Evolutionary conservation across 2,113 vertebrate species (phyloP), one percentile per base, ranked within the genome.

Genomic region (Vulpes vulpes): DNA sequence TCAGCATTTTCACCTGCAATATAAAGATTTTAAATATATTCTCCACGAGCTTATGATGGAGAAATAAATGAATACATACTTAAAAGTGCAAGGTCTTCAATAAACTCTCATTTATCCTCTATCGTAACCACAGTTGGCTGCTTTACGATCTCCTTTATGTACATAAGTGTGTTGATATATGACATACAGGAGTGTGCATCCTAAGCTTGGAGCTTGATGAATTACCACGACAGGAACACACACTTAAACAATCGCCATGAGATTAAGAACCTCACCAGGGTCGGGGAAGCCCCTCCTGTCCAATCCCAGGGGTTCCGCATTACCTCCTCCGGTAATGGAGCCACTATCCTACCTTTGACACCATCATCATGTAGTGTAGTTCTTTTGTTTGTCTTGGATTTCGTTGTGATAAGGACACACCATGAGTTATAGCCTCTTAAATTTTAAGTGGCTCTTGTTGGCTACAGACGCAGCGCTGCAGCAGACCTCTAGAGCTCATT

Each of bases 1-100:
- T 94, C 67, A 38, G 32, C 17, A 91, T 90, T 96, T 96, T 90
- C 20, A 62, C 60, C 65, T 89, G 60, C n/a, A 81, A 73, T 74
- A 89, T 76, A 89, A 83, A 80, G 15, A 55, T 43, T 49, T 32
- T 64, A 67, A 71, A 16, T 16, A 84, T 78, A 30, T 73, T 86
- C 81, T 64, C 51, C 79, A 80, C 19, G 11, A 11, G 30, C 5
- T 60, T 76, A 80, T n/a, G 10, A 19, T 71, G 53, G 93, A 60
- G 32, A 83, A 93, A 32, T 91, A 73, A 92, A 55, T 74, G 53
- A 76, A 65, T 83, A n/a, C 3, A 82, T 20, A 80, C 12, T 59
- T 73, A 85, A 74, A 84, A 27, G n/a, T 23, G 67, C 25, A 62
- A 51, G 59, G 43, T 16, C 69, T 79, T 93, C 12, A 79, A 22